Evolutionary conservation across 37 sponge, comb jelly and placozoan species (phyloP).

Genomic region (Aphrocallistes beatrix): DNA sequence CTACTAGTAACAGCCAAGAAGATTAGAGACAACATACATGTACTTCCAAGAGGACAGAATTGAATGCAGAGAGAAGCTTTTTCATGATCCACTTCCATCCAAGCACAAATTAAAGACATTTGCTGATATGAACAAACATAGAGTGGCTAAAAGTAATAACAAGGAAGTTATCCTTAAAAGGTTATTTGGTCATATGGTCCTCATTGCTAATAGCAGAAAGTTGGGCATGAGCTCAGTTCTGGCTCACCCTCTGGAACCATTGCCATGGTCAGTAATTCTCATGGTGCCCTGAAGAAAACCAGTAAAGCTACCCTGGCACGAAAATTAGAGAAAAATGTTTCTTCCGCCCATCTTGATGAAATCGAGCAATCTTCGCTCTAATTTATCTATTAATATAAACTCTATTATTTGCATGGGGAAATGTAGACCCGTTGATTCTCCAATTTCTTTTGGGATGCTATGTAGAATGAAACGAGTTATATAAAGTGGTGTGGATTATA

Average conservation of each 20-base stretch:
- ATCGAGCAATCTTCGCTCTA: too few relatives aligned
- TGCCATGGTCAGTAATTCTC: background rate
- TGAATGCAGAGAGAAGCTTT: too few relatives aligned
- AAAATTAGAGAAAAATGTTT: background rate
- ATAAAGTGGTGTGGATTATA: too few relatives aligned
- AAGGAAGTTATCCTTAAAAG: background rate
- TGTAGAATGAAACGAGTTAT: too few relatives aligned
- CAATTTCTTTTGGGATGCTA: too few relatives aligned
- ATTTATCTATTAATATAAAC: too few relatives aligned
- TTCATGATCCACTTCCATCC: too few relatives aligned
- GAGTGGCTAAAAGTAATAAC: too few relatives aligned
- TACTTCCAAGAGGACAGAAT: too few relatives aligned
- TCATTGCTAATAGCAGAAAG: background rate
- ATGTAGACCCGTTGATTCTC: too few relatives aligned
- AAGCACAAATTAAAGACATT: background rate
- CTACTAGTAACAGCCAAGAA: background rate
- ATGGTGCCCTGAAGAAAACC: background rate
- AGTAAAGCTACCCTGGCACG: background rate
- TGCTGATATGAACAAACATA: background rate
- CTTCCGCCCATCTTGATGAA: too few relatives aligned
- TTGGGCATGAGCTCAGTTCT: background rate
- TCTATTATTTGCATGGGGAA: too few relatives aligned
- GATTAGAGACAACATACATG: background rate
- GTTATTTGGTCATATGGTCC: background rate
- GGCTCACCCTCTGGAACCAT: background rate